phyloP scores from a whole-genome alignment of 2,888 invertebrate genomes.

The Suillia variegata region DNA sequence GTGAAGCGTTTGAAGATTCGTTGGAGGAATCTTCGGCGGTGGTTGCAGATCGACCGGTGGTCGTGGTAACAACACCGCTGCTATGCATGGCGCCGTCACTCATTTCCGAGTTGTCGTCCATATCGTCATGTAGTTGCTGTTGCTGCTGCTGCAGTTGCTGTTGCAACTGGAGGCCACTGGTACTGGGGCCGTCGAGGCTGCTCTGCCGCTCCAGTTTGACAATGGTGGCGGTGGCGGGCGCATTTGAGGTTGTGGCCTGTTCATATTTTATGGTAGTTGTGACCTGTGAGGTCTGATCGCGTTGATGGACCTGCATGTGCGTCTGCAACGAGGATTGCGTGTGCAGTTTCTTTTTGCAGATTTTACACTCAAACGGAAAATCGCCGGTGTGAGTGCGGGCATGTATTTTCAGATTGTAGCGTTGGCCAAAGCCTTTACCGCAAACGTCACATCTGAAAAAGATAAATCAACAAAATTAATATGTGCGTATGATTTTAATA shows the following conservation, averaged over 20 bases:
- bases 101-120: conserved; percentile 46
- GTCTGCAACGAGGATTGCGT: conserved; percentile 59
- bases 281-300: conserved; percentile 50
- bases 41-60: conserved; percentile 35
- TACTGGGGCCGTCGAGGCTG: conserved; percentile 30
- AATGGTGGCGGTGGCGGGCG: conserved; percentile 30
- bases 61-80: conserved; percentile 40
- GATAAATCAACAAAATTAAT: background rate
- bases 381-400: conserved; percentile 60
- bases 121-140: conserved; percentile 35
- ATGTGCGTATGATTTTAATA: too few species aligned
- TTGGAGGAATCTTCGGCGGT: conserved; percentile 58
- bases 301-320: conserved; percentile 59
- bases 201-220: conserved; percentile 40
- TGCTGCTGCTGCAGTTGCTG: too few species aligned
- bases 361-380: conserved; percentile 59
- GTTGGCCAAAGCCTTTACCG: conserved; percentile 60
- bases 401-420: conserved; percentile 60
- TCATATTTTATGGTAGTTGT: conserved; percentile 40
- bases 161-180: conserved; percentile 26
- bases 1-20: conserved; percentile 49
- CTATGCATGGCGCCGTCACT: conserved; percentile 40
- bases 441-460: conserved; percentile 57
- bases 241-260: conserved; percentile 31
- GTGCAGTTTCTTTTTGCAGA: conserved; percentile 59